A percentile compares a stretch with the other conserved stretches of the same genome.
Conservation (phyloP, 1,140 invertebrate genomes). For the Sycobia sp. region DNA sequence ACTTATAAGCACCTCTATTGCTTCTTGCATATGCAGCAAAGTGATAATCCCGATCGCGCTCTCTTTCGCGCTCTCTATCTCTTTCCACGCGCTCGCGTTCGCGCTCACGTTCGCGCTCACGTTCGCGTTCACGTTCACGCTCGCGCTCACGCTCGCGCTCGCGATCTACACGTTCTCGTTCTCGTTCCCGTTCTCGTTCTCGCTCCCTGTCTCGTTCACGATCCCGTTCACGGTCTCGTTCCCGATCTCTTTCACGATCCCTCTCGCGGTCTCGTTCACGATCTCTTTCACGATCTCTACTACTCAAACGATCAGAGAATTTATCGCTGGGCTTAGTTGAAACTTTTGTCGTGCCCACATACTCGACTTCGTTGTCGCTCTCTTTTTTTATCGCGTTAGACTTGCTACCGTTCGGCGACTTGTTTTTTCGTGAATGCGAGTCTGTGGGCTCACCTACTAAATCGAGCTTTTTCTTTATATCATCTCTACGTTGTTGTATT, state of each 20-base stretch:
- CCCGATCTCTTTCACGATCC: slow-evolving; percentile 22
- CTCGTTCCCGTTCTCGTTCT: slow-evolving; percentile 18
- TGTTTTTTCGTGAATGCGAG: slow-evolving; percentile 34
- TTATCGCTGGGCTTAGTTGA: too few species aligned
- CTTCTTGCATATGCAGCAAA: slow-evolving; percentile 46
- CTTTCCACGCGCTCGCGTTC: slow-evolving; percentile 14
- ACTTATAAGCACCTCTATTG: slow-evolving; percentile 25
- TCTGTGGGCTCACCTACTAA: slow-evolving; percentile 56
- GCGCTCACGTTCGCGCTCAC: slow-evolving; percentile 9
- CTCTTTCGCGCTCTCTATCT: slow-evolving; percentile 11
- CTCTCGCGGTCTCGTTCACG: slow-evolving; percentile 24
- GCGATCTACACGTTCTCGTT: slow-evolving; percentile 8
- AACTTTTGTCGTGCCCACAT: slow-evolving; percentile 54
- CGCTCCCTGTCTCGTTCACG: slow-evolving; percentile 15
- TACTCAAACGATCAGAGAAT: too few species aligned
- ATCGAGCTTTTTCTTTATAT: slow-evolving; percentile 63
- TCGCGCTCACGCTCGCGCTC: slow-evolving; percentile 31
- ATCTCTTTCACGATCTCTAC: slow-evolving; percentile 20
- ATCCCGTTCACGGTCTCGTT: slow-evolving; percentile 30
- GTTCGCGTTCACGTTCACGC: slow-evolving; percentile 14
- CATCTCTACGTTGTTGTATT: slow-evolving; percentile 64
- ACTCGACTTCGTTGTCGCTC: slow-evolving; percentile 59
- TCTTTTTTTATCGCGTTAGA: slow-evolving; percentile 35
- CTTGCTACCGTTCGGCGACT: slow-evolving; percentile 30
- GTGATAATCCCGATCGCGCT: slow-evolving; percentile 35